Evolutionary conservation across 2,113 vertebrate species (phyloP), one percentile per base, ranked within the genome.

Genomic region (Cyanocitta stelleri): DNA sequence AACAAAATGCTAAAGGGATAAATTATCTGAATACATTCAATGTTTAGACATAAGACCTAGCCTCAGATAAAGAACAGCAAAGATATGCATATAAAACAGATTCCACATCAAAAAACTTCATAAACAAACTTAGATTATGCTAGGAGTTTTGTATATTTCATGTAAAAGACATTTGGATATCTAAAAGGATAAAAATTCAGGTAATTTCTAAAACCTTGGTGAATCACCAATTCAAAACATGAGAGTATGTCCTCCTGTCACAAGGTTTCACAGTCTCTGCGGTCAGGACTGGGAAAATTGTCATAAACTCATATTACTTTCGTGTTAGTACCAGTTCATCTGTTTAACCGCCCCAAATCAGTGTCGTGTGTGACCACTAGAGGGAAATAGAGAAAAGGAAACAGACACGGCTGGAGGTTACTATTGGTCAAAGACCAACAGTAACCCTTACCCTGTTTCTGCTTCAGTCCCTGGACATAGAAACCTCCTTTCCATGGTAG

Each of bases 351-450:
- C 8, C 10, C 11, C 16, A 52, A 32, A 46, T 22, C 75, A 46
- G 15, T 48, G 58, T 71, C 7, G 24, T 26, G 14, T 59, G 55
- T 88, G 81, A 86, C 92, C 98, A 96, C 96, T 94, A 98, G 98
- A 98, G 97, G 97, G 98, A 54, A 92, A 82, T 1, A 87, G 54
- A 7, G 71, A 74, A 79, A 91, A 73, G 24, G 51, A 68, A 93
- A 87, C 72, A 44, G 39, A 35, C 79, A 68, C 7, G 9, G 27
- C 69, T 14, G 46, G 85, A 95, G 98, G 98, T 98, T 98, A 98
- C 96, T 98, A 58, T 19, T 90, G 98, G 98, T 98, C 97, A 98
- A 96, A 97, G 95, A 77, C 96, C 98, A 97, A 86, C 5, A 97
- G 95, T 97, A 98, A 98, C 98, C 97, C 95, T 89, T 46, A 84